Evolutionary conservation across 2,888 invertebrate genomes (phyloP).

Genomic region (Boloria selene): DNA sequence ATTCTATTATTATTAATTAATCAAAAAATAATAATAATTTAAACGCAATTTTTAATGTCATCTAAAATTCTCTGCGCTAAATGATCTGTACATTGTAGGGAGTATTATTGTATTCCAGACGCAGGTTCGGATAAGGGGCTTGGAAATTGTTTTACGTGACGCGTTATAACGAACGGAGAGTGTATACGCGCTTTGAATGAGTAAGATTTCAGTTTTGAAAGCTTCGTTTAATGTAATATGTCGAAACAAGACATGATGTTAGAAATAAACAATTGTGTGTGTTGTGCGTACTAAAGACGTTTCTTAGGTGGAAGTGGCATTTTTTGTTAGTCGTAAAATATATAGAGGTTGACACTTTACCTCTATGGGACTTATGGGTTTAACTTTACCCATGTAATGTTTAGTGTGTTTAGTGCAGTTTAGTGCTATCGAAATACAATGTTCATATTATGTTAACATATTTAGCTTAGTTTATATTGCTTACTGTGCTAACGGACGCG

Average conservation of each 20-base stretch:
- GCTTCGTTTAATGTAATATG: conserved; percentile 41
- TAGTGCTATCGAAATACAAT: no score
- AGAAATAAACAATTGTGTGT: conserved; percentile 12
- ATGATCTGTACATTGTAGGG: conserved; percentile 37
- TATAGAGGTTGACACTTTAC: no score
- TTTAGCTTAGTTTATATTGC: no score
- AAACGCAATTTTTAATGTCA: not conserved
- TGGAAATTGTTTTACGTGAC: conserved; percentile 72
- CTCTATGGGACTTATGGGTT: no score
- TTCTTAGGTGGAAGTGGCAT: no score
- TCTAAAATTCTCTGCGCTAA: conserved; percentile 18
- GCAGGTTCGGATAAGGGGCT: conserved; percentile 60
- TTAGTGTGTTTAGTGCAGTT: no score
- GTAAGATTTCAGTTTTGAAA: conserved; percentile 46
- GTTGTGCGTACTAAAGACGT: no score
- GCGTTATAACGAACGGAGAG: conserved; percentile 63
- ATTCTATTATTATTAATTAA: no score
- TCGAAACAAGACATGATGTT: conserved; percentile 29
- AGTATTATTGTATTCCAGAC: conserved; percentile 60
- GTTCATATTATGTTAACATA: no score
- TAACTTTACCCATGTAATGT: no score
- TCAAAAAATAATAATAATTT: not conserved
- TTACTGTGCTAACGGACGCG: no score
- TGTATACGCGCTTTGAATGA: conserved; percentile 56
- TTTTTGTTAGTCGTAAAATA: no score